Percentiles rank a stretch among this genome's conserved stretches.
Conservation (phyloP, 2,113 vertebrate genomes). For the Procavia capensis region DNA sequence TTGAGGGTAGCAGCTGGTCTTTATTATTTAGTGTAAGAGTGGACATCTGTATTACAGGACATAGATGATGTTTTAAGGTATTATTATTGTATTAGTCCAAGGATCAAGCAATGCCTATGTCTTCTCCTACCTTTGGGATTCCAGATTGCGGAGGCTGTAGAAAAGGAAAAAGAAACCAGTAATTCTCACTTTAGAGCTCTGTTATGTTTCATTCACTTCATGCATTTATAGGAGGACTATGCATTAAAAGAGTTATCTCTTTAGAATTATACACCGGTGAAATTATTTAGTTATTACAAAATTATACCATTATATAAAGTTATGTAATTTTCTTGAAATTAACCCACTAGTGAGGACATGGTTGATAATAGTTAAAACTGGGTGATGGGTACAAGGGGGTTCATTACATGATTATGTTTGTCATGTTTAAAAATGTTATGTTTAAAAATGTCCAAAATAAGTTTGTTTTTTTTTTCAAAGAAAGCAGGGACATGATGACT, state of each 20-base stretch:
- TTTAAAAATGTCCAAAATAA: slow-evolving; percentile 11
- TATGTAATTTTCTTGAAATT: background rate
- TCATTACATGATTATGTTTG: background rate
- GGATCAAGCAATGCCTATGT: background rate
- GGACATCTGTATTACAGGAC: background rate
- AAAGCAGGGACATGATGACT: background rate
- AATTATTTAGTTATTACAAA: background rate
- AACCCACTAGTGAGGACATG: background rate
- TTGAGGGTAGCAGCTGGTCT: background rate
- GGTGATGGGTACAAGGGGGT: background rate
- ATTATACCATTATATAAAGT: background rate
- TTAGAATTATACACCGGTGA: background rate
- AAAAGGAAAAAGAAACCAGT: background rate
- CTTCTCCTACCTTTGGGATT: background rate
- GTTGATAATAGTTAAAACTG: slow-evolving; percentile 36
- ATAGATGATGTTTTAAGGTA: background rate
- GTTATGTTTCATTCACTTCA: background rate
- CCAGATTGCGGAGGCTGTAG: background rate
- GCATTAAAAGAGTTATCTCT: background rate
- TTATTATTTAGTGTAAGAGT: background rate
- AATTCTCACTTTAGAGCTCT: background rate
- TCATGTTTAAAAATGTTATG: slow-evolving; percentile 35
- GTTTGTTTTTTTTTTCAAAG: background rate
- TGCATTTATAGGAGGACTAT: background rate
- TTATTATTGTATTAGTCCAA: background rate